These are phyloP conservation scores for Parnassius orleans DNA, from an alignment of 2,888 invertebrate genomes.

Conservation along the genomic window DNA sequence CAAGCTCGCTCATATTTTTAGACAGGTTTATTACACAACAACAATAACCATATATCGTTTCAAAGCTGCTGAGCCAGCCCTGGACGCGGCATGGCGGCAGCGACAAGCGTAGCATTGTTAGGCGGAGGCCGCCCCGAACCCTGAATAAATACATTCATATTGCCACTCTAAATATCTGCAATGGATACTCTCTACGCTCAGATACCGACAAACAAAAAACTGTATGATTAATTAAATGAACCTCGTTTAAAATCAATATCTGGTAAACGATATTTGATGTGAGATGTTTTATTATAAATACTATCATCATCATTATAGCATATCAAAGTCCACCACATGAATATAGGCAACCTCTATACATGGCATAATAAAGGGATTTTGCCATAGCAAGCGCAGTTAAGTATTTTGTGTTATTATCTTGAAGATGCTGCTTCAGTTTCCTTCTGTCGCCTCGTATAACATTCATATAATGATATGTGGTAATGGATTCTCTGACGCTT, in stretches of 20 bases:
- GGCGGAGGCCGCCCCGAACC: slow-evolving; percentile 70
- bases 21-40: slow-evolving; percentile 17
- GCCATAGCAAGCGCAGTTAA: too few relatives aligned
- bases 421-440: too few relatives aligned
- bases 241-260: slow-evolving; percentile 13
- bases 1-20: neutral
- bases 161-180: slow-evolving; percentile 77
- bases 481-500: too few relatives aligned
- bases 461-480: too few relatives aligned
- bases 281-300: too few relatives aligned
- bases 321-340: too few relatives aligned
- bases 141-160: slow-evolving; percentile 81
- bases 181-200: slow-evolving; percentile 49
- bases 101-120: slow-evolving; percentile 80
- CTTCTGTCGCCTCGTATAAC: too few relatives aligned
- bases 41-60: slow-evolving; percentile 13
- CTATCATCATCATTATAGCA: too few relatives aligned
- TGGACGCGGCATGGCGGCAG: slow-evolving; percentile 59
- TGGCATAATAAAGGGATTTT: too few relatives aligned
- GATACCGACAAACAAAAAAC: slow-evolving; percentile 49
- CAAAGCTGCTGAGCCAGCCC: slow-evolving; percentile 51
- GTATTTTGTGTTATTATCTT: slow-evolving; percentile 1
- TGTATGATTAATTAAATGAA: slow-evolving; percentile 24
- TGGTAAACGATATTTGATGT: too few relatives aligned
- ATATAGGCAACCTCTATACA: too few relatives aligned